Evolutionary conservation across 2,113 vertebrate genomes (phyloP).

Genomic region (Xenus cinereus): DNA sequence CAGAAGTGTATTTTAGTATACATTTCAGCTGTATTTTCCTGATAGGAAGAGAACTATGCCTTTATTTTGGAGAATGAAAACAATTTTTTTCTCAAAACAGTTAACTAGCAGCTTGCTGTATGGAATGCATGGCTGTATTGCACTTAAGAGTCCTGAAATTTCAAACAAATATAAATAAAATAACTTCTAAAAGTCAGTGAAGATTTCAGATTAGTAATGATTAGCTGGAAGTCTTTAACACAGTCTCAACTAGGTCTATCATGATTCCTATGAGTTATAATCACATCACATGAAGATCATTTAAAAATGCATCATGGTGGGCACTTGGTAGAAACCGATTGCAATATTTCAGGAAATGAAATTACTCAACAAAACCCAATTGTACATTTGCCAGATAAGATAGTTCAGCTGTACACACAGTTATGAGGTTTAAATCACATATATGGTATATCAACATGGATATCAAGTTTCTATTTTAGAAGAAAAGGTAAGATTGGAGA

Average conservation of each 20-base stretch:
- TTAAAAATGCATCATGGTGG: neutral
- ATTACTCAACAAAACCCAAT: neutral
- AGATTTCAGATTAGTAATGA: neutral
- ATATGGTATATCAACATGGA: neutral
- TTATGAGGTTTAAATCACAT: neutral
- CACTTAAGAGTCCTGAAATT: neutral
- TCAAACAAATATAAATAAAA: neutral
- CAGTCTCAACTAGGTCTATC: neutral
- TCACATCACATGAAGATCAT: neutral
- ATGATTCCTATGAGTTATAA: neutral
- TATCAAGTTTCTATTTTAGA: neutral
- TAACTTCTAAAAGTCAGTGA: neutral
- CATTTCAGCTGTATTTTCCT: neutral
- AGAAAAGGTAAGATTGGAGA: neutral
- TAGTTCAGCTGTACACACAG: neutral
- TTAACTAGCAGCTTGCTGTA: neutral
- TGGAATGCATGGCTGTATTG: neutral
- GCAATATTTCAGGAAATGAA: neutral
- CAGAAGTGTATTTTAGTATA: neutral
- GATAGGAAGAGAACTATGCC: neutral
- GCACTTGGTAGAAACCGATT: neutral
- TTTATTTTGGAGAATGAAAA: neutral
- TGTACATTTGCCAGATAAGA: neutral
- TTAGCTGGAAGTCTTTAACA: neutral
- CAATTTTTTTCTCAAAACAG: neutral